Evolutionary conservation across 2,888 invertebrate genomes (phyloP).

Genomic region (Meliscaeva auricollis): DNA sequence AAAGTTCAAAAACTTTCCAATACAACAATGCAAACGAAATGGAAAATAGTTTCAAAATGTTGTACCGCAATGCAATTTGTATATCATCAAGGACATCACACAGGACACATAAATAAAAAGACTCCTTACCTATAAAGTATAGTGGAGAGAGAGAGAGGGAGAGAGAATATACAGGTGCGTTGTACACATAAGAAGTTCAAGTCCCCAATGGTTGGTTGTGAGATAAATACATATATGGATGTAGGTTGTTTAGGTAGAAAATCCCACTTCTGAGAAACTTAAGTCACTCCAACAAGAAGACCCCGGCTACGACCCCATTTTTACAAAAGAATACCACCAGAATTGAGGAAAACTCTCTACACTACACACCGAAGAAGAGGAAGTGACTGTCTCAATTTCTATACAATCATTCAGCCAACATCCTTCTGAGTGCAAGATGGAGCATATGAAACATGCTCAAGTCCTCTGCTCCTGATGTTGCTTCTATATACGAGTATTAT

Average conservation of each 20-base stretch:
- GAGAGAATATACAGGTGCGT: conserved; percentile 46
- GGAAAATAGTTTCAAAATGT: conserved; percentile 46
- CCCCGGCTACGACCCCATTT: conserved; percentile 13
- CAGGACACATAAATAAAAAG: not conserved
- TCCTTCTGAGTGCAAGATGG: conserved; percentile 51
- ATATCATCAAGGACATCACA: conserved; percentile 56
- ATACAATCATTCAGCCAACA: conserved; percentile 70
- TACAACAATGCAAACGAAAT: conserved; percentile 47
- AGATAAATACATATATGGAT: not conserved
- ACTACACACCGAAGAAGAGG: conserved; percentile 32
- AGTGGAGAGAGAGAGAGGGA: no score
- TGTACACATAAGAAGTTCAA: conserved; percentile 61
- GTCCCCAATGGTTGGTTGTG: not conserved
- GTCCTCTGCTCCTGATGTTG: conserved; percentile 35
- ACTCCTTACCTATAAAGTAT: not conserved
- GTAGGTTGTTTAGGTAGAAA: no score
- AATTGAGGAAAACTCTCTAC: conserved; percentile 52
- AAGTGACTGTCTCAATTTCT: conserved; percentile 70
- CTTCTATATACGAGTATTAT: not conserved
- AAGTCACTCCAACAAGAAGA: conserved; percentile 4
- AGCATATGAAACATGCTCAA: conserved; percentile 63
- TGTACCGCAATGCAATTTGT: conserved; percentile 57
- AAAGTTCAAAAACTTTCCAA: conserved; percentile 1
- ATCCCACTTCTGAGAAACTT: conserved; percentile 5
- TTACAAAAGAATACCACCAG: conserved; percentile 43